Base-by-base conservation (phyloP, 2,888 invertebrate species). In the Meandrusa payeni region DNA sequence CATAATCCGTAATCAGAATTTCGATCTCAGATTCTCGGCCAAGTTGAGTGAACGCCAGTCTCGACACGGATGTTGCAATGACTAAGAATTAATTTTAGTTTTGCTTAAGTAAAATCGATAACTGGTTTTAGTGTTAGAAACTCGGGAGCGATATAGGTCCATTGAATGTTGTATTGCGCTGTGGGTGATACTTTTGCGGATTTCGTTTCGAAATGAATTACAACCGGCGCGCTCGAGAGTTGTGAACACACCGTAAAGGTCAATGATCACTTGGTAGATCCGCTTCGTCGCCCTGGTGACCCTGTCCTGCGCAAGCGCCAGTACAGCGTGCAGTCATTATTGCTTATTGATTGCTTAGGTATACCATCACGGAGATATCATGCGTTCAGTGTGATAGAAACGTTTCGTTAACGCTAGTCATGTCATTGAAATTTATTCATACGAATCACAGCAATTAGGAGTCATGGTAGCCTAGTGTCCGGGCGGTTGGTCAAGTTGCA, bases 241-340 rank as follows among this genome's bases (percentile, higher is more conserved):
- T 79, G n/a, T n/a, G 77, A 76, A 76, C 79, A 73, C 76, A 72
- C 78, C 69, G 61, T 79, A 86, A 87, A 86, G 86, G 86, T 87
- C 86, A 85, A 83, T 81, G 86, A 81, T 86, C 86, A 87, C 79
- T 80, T 74, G 40, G 76, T 80, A 86, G 86, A 87, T 86, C 86
- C 87, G 87, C 81, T 74, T 87, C 78, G 79, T 59, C 78, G 83
- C 76, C 83, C 82, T 75, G 79, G 63, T 83, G 86, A 86, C 87
- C 86, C 83, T 82, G 79, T 78, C 74, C 64, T 66, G 74, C 67
- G 72, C 68, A 67, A 65, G 74, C 75, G 75, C 69, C 65, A 66
- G 29, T 40, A 46, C 48, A 36, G 24, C 46, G 47, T 49, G 39
- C 40, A 51, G 53, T 70, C 55, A 72, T 72, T 73, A 75, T 69